Evolutionary conservation across 2,797 vertebrate genomes (phyloP), one percentile per base, ranked within the genome.

Genomic region (Ispidina lecontei): DNA sequence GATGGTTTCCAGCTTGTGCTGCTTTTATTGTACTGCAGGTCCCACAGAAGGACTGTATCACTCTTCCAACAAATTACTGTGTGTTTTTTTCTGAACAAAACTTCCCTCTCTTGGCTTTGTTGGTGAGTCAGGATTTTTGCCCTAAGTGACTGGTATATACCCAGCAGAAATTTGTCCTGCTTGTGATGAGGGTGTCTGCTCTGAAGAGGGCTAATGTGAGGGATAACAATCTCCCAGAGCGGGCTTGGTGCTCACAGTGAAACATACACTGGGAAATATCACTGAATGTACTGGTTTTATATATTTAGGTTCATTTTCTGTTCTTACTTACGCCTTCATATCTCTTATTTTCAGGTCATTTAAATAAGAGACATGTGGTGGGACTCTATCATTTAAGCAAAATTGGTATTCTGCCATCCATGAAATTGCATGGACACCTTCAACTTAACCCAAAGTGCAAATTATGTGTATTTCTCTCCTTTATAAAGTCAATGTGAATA

Each of bases 341-440:
- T 96, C 91, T 95, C 88, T 93, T 94, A 96, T 96, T 96, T 96
- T 95, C 89, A 95, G 95, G 95, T 96, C 87, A 96, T 96, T 96
- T 96, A 95, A 96, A 96, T 96, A 94, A 94, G 90, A 96, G 93
- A 95, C 91, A 93, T 93, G 94, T 93, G 94, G 90, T 95, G 70
- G 89, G 96, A 91, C 90, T 96, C 95, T 95, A 93, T 96, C 94
- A 93, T 94, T 96, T 96, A 96, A 96, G 78, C 87, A 95, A 97
- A 96, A 96, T 97, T 96, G 95, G 91, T 96, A 92, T 97, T 96
- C 96, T 96, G 92, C 93, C 96, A 96, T 96, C 96, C 96, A 97
- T 97, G 96, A 97, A 97, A 96, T 96, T 97, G 94, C 96, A 95
- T 91, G 95, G 93, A 93, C 91, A 96, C 94, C 89, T 96, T 95